Conservation (phyloP, 2,113 vertebrate species). For the Equus przewalskii region DNA sequence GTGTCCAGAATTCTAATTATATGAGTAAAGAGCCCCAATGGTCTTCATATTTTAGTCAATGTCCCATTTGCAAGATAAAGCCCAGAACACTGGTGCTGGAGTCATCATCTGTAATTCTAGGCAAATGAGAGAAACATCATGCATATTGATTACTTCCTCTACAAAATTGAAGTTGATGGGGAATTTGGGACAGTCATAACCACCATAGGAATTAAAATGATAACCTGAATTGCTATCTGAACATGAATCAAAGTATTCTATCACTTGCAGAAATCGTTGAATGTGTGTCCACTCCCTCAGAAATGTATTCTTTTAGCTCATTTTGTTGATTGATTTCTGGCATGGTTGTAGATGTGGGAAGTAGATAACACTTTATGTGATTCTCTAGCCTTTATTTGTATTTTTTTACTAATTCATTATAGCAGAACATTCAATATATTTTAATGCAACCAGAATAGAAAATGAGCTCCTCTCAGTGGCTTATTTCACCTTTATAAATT, state of each 20-base stretch:
- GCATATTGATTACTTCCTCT: slow-evolving; percentile 46
- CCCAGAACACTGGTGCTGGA: slow-evolving; percentile 30
- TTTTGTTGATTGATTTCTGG: slow-evolving; percentile 57
- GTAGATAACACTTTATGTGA: background rate
- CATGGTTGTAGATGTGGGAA: slow-evolving; percentile 16
- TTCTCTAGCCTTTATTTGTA: background rate
- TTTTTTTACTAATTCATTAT: slow-evolving; percentile 61
- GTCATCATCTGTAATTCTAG: slow-evolving; percentile 68
- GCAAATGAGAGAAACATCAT: slow-evolving; percentile 55
- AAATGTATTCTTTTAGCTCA: slow-evolving; percentile 52
- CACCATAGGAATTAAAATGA: slow-evolving; percentile 59
- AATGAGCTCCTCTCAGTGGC: background rate
- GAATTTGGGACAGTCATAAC: slow-evolving; percentile 12
- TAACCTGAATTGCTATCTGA: slow-evolving; percentile 31
- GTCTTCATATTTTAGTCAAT: slow-evolving; percentile 60
- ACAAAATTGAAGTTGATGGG: slow-evolving; percentile 66
- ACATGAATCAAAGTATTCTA: slow-evolving; percentile 42
- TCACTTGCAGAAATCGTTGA: slow-evolving; percentile 59
- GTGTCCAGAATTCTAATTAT: slow-evolving; percentile 52
- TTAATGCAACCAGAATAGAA: slow-evolving; percentile 17
- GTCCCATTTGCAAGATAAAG: slow-evolving; percentile 67
- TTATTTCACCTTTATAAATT: slow-evolving; percentile 25
- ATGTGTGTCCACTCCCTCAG: background rate
- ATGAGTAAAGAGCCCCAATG: background rate
- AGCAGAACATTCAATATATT: background rate